These are phyloP conservation scores for Acanthurus tractus DNA, from an alignment of 2,797 vertebrate species.

Conservation along the genomic window DNA sequence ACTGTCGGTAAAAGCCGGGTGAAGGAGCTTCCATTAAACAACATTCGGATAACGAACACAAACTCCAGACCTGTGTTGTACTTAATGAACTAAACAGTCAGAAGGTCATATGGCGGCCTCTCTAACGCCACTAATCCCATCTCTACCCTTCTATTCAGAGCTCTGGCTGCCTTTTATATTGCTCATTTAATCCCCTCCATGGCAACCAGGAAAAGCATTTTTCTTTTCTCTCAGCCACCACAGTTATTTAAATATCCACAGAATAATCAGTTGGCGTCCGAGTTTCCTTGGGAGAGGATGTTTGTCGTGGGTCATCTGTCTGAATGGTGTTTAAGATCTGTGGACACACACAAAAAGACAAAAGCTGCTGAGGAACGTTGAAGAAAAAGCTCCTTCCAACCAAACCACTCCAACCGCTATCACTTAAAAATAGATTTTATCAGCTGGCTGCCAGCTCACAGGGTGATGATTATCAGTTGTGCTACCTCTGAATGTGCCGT, in stretches of 20 bases:
- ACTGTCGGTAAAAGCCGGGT: slow-evolving; percentile 22
- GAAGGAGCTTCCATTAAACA: slow-evolving; percentile 52
- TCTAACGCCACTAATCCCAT: slow-evolving; percentile 75
- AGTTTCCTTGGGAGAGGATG: slow-evolving; percentile 37
- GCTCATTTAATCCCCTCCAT: slow-evolving; percentile 75
- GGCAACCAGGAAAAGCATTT: slow-evolving; percentile 69
- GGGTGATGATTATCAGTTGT: slow-evolving; percentile 53
- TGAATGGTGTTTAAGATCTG: slow-evolving; percentile 23
- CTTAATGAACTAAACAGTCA: slow-evolving; percentile 74
- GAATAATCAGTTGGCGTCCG: slow-evolving; percentile 52
- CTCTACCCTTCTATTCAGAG: slow-evolving; percentile 70
- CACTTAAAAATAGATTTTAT: slow-evolving; percentile 37
- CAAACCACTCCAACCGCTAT: slow-evolving; percentile 37
- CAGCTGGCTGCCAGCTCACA: slow-evolving; percentile 1
- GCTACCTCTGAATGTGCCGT: slow-evolving; percentile 12
- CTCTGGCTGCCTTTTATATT: slow-evolving; percentile 65
- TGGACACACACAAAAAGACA: slow-evolving; percentile 34
- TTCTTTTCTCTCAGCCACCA: slow-evolving; percentile 39
- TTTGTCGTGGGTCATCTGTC: slow-evolving; percentile 48
- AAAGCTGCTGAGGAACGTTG: slow-evolving; percentile 7
- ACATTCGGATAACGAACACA: slow-evolving; percentile 39
- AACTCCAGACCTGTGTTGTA: slow-evolving; percentile 47
- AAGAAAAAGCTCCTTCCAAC: slow-evolving; percentile 30
- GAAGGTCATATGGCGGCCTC: slow-evolving; percentile 70
- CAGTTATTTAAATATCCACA: slow-evolving; percentile 61